Conservation (phyloP, 1,140 invertebrate genomes). For the Drosophila chauvacae region DNA sequence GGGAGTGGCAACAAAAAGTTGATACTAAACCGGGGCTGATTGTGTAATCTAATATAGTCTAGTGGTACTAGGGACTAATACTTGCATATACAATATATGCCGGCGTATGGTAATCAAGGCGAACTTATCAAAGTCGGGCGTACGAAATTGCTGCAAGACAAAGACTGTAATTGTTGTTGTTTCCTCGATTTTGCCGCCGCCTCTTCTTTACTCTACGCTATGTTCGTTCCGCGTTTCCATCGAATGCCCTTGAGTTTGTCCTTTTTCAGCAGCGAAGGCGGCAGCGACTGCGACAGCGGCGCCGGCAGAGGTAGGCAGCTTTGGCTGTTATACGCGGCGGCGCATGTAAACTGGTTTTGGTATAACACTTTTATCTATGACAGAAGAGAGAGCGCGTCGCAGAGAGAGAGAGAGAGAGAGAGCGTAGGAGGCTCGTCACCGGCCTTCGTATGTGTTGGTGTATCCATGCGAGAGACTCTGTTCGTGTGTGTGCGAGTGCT, state of each 20-base stretch:
- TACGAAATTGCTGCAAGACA: conserved; percentile 35
- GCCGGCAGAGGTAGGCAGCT: conserved; percentile 20
- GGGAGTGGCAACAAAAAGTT: conserved; percentile 38
- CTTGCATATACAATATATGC: not conserved
- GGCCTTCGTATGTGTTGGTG: conserved; percentile 27
- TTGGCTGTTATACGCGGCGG: conserved; percentile 55
- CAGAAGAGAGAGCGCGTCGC: not conserved
- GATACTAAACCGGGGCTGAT: conserved; percentile 26
- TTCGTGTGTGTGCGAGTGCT: conserved; percentile 3
- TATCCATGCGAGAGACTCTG: conserved; percentile 3
- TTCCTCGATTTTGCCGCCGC: conserved; percentile 7
- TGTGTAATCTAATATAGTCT: conserved; percentile 42
- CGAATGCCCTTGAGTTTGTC: conserved; percentile 77
- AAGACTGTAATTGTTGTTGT: conserved; percentile 27
- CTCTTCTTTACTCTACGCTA: conserved; percentile 11
- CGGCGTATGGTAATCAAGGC: conserved; percentile 41
- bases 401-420: not conserved
- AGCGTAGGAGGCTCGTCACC: conserved; percentile 66
- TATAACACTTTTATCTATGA: conserved; percentile 39
- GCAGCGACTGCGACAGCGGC: conserved; percentile 12
- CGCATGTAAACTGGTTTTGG: conserved; percentile 68
- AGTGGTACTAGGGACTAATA: conserved; percentile 10
- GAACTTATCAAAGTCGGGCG: conserved; percentile 48
- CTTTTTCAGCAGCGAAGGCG: conserved; percentile 58
- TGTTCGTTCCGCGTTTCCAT: conserved; percentile 44